phyloP scores from a whole-genome alignment of 2,888 invertebrate species.

The Acleris holmiana region DNA sequence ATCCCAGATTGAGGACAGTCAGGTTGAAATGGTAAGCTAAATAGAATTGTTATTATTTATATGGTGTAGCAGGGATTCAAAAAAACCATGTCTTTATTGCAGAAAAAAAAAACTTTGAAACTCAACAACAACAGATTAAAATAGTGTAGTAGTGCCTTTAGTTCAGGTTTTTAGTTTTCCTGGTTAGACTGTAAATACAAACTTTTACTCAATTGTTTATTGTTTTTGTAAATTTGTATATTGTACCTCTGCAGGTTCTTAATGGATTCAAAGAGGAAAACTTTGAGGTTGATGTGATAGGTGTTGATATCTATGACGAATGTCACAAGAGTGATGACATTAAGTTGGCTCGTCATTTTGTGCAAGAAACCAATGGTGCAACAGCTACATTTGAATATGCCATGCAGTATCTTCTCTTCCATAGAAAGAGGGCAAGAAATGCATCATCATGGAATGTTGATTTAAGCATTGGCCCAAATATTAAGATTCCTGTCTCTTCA shows the following conservation, averaged over 20 bases:
- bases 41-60: not conserved
- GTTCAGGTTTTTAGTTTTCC: no score
- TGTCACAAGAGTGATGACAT: conserved; percentile 58
- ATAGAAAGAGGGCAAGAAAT: conserved; percentile 76
- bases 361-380: conserved; percentile 71
- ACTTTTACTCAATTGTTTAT: not conserved
- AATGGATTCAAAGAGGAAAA: conserved; percentile 81
- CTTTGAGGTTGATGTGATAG: conserved; percentile 87
- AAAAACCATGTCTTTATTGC: not conserved
- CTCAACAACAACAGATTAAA: not conserved
- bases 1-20: conserved; percentile 69
- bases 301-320: conserved; percentile 72
- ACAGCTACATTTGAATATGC: conserved; percentile 85
- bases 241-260: conserved; percentile 63
- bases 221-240: not conserved
- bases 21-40: conserved; percentile 68
- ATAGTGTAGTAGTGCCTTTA: no score
- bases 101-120: not conserved
- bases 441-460: conserved; percentile 87
- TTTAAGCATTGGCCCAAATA: conserved; percentile 84
- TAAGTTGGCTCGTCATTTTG: conserved; percentile 62
- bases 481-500: conserved; percentile 86
- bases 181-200: no score
- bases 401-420: conserved; percentile 83
- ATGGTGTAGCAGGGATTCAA: not conserved